Evolutionary conservation across 2,797 vertebrate genomes (phyloP), one percentile per base, ranked within the genome.

Genomic region (Geotria australis): DNA sequence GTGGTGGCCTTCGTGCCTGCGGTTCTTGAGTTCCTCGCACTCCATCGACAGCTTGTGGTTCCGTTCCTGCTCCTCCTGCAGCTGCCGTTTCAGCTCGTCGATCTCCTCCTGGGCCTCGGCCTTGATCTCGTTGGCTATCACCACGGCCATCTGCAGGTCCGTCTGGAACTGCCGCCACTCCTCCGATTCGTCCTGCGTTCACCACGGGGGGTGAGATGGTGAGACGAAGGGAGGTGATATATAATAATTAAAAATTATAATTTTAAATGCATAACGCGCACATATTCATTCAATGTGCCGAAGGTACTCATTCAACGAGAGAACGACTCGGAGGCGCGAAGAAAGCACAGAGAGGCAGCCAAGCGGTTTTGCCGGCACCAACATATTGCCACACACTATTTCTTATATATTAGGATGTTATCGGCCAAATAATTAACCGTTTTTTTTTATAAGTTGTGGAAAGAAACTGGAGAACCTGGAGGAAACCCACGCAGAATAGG

Each of bases 131-230:
- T 94, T 94, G 10, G 86, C 86, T 46, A 94, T 94, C 53, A 94
- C 86, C 53, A 94, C 86, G 0, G 86, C 86, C 0, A 85, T 94
- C 71, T 94, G 86, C 53, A 94, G 75, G 61, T 94, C 86, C 10
- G 86, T 83, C 66, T 94, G 86, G 70, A 94, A 94, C 72, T 94
- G 86, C 58, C 85, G 80, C 86, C 86, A 94, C 57, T 94, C 86
- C 2, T 85, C 81, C 1, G 85, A 91, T 64, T 94, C 86, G 67
- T 94, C 86, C 86, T 94, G 14, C 13, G 63, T 61, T 57, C 2
- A 51, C 46, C 48, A 10, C 24, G 45, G 49, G 46, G 3, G 57
- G 45, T 47, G 10, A 2, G 10, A 57, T 56, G 57, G 57, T 60
- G 61, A 45, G 48, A 62, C 63, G 63, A 62, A 62, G 65, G 62